These are phyloP conservation scores for Psococerastis gibbosa DNA, from an alignment of 2,888 invertebrate genomes.

Conservation along the genomic window DNA sequence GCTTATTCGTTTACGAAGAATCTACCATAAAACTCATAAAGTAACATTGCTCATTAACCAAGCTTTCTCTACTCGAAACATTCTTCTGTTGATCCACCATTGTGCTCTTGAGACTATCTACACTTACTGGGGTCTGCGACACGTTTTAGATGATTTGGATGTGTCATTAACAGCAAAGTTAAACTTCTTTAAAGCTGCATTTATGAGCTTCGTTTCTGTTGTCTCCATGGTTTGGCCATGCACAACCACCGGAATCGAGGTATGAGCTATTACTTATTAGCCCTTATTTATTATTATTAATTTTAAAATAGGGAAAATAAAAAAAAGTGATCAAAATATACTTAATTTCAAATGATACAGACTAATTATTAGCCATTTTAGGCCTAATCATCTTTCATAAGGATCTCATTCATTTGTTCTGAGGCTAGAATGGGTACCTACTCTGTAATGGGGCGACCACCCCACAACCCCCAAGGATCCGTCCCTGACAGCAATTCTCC, in stretches of 20 bases:
- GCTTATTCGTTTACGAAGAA: not conserved
- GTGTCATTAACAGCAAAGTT: not conserved
- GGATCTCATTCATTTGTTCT: too few relatives aligned
- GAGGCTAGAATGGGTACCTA: too few relatives aligned
- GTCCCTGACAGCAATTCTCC: too few relatives aligned
- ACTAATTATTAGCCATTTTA: too few relatives aligned
- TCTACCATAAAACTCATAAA: constrained; percentile 1
- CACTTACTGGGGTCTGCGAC: constrained; percentile 2
- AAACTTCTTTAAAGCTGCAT: not conserved
- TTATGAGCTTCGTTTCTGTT: constrained; percentile 7
- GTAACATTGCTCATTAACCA: not conserved
- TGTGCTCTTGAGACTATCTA: constrained; percentile 2
- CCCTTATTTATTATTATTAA: too few relatives aligned
- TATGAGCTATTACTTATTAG: too few relatives aligned
- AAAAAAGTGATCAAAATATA: too few relatives aligned
- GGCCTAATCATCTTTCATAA: too few relatives aligned
- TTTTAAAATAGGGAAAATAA: too few relatives aligned
- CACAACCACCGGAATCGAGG: not conserved
- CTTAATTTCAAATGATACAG: too few relatives aligned
- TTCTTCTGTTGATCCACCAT: constrained; percentile 1
- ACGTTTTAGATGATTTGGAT: not conserved
- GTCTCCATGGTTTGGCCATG: constrained; percentile 2
- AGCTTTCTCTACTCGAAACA: not conserved
- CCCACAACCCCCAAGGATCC: too few relatives aligned
- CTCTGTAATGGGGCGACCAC: too few relatives aligned